Conservation (phyloP, 2,797 vertebrate species). For the Chelonia mydas region DNA sequence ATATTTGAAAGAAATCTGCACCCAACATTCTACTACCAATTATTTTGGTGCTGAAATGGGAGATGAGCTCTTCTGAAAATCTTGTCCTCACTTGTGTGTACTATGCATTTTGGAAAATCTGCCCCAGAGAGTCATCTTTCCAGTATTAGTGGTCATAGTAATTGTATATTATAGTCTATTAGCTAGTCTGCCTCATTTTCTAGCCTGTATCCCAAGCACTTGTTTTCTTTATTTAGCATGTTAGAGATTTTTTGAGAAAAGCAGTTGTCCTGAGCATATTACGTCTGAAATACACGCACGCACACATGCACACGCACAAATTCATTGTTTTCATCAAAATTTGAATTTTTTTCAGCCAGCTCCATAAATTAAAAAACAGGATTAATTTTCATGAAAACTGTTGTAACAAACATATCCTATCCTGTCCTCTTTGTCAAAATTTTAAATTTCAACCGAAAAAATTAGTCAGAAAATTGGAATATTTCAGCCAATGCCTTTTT, state of each 20-base stretch:
- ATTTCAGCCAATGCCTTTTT: not conserved
- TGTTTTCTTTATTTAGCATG: not conserved
- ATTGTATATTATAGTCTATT: not conserved
- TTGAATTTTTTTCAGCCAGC: not conserved
- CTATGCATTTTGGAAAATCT: not conserved
- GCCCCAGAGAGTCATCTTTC: not conserved
- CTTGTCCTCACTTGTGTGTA: not conserved
- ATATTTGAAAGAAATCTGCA: not conserved
- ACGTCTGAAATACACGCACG: not conserved
- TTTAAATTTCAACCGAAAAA: not conserved
- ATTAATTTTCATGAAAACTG: not conserved
- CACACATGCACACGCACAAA: no score
- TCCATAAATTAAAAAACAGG: not conserved
- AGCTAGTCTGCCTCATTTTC: not conserved
- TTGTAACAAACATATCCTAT: not conserved
- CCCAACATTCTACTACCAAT: not conserved
- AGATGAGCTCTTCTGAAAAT: not conserved
- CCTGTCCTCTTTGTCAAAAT: not conserved
- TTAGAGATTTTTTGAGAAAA: not conserved
- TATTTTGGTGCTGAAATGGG: not conserved
- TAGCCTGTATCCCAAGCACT: not conserved
- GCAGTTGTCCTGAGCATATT: not conserved
- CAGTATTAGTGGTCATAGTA: not conserved
- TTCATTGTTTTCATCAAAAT: not conserved
- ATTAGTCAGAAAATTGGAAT: not conserved